Evolutionary conservation across 2,888 invertebrate genomes (phyloP).

Genomic region (Sialis fuliginosa): DNA sequence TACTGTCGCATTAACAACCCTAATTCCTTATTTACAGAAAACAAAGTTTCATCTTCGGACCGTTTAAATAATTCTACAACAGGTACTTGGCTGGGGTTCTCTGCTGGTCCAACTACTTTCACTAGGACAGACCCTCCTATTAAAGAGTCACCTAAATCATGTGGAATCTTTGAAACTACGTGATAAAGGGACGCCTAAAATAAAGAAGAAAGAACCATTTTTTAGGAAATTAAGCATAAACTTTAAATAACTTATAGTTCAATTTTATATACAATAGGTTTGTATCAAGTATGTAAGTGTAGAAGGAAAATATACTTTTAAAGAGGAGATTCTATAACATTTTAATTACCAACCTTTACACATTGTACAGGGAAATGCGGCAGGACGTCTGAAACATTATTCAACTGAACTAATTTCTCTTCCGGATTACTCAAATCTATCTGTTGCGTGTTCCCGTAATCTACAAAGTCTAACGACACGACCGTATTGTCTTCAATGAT

Average conservation of each 20-base stretch:
- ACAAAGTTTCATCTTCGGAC: slow-evolving; percentile 39
- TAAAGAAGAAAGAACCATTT: background rate
- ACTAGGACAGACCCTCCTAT: slow-evolving; percentile 40
- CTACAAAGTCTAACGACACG: background rate
- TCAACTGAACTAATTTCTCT: background rate
- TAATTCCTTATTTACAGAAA: slow-evolving; percentile 53
- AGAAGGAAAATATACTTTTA: no score
- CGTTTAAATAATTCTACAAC: slow-evolving; percentile 54
- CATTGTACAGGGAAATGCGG: slow-evolving; percentile 3
- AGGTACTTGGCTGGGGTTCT: slow-evolving; percentile 21
- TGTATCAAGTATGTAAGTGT: background rate
- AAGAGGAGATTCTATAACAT: no score
- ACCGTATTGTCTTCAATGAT: background rate
- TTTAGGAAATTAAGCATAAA: background rate
- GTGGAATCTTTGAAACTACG: slow-evolving; percentile 14
- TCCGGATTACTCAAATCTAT: slow-evolving; percentile 1
- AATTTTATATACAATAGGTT: background rate
- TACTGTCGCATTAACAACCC: slow-evolving; percentile 29
- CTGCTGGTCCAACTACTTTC: slow-evolving; percentile 21
- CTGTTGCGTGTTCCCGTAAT: slow-evolving; percentile 2
- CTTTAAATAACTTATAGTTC: background rate
- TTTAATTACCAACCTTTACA: background rate
- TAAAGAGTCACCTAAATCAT: slow-evolving; percentile 23
- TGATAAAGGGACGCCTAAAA: slow-evolving; percentile 1
- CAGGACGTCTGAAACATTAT: background rate